phyloP scores from a whole-genome alignment of 1,140 invertebrate species.

The Pantala flavescens region DNA sequence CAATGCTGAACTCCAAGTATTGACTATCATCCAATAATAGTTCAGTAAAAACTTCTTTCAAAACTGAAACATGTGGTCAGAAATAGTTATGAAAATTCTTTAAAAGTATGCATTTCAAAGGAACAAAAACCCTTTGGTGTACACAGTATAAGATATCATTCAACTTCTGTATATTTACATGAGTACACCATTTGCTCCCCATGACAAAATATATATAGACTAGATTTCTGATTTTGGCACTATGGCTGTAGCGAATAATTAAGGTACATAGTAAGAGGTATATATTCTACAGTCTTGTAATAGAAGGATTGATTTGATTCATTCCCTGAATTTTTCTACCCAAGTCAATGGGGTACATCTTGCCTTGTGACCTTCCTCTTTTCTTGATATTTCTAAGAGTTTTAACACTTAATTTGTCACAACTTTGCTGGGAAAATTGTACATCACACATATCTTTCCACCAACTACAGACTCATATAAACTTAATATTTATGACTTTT shows the following conservation, averaged over 20 bases:
- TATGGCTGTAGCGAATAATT: conserved; percentile 1
- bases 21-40: background rate
- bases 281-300: background rate
- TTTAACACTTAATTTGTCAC: too few species aligned
- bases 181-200: background rate
- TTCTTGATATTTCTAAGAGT: too few species aligned
- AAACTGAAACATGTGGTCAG: background rate
- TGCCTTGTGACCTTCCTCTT: background rate
- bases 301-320: conserved; percentile 3
- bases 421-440: too few species aligned
- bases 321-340: background rate
- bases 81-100: conserved; percentile 5
- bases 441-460: too few species aligned
- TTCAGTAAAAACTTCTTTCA: conserved; percentile 1
- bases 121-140: conserved; percentile 4
- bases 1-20: background rate
- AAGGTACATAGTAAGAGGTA: conserved; percentile 6
- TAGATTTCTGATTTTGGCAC: conserved; percentile 9
- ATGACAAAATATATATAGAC: conserved; percentile 4
- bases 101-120: background rate
- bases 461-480: too few species aligned
- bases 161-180: background rate
- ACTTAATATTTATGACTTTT: too few species aligned
- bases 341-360: background rate
- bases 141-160: background rate